phyloP scores from a whole-genome alignment of 37 sponge, comb jelly and placozoan genomes.

The Agelas oroides region DNA sequence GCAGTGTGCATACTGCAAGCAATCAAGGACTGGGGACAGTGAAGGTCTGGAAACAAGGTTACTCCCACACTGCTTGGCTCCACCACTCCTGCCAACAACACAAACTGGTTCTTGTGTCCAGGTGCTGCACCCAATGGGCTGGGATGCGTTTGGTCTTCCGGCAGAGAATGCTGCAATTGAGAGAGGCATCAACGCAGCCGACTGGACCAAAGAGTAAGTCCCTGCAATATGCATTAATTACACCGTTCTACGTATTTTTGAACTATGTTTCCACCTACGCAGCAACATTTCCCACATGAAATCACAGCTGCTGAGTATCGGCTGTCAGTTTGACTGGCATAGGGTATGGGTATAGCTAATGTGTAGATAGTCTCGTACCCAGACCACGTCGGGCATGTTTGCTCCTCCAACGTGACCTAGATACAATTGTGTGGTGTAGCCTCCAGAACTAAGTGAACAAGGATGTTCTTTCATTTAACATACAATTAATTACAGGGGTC shows the following conservation, averaged over 20 bases:
- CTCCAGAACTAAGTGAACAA: no score
- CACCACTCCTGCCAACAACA: no score
- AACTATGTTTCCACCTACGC: neutral
- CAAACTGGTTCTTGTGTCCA: neutral
- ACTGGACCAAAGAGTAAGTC: slow-evolving; percentile 78
- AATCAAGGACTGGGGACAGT: no score
- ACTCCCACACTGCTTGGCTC: no score
- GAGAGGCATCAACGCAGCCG: slow-evolving; percentile 55
- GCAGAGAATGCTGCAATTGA: slow-evolving; percentile 96
- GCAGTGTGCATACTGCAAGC: no score
- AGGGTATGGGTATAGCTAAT: no score
- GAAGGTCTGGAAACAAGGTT: no score
- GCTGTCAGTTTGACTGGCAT: slow-evolving; percentile 89
- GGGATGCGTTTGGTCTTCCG: slow-evolving; percentile 93
- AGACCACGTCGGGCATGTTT: no score
- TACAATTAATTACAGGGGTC: neutral
- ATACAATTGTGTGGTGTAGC: no score
- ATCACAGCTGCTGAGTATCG: slow-evolving; percentile 65
- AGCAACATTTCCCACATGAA: slow-evolving; percentile 83
- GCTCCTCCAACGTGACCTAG: no score
- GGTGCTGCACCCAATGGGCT: slow-evolving; percentile 93
- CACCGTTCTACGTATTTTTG: neutral
- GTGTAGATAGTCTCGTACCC: no score
- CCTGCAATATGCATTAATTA: neutral
- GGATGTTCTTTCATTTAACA: no score